phyloP scores from a whole-genome alignment of 1,140 invertebrate genomes.

The Heliothis subflexa region DNA sequence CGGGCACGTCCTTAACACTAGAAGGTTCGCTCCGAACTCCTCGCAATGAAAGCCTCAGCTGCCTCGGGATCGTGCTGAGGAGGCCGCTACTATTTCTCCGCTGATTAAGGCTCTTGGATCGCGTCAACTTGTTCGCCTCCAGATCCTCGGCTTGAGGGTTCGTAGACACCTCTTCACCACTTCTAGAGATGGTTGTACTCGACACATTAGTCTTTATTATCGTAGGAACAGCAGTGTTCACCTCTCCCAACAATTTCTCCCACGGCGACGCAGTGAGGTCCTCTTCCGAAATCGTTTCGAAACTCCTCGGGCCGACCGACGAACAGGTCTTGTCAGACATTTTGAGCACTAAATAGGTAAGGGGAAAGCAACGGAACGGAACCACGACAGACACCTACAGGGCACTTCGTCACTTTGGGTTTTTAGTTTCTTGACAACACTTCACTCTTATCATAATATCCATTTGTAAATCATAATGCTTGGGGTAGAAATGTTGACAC shows the following conservation, averaged over 20 bases:
- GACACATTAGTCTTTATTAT: slow-evolving; percentile 84
- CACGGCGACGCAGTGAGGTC: slow-evolving; percentile 80
- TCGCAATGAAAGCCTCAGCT: slow-evolving; percentile 86
- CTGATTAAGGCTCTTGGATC: slow-evolving; percentile 82
- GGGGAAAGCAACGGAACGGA: slow-evolving; percentile 71
- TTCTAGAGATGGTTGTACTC: slow-evolving; percentile 73
- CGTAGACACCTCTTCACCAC: slow-evolving; percentile 67
- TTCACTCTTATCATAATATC: slow-evolving; percentile 87
- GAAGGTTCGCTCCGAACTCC: slow-evolving; percentile 82
- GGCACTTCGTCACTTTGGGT: slow-evolving; percentile 85
- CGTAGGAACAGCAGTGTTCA: slow-evolving; percentile 78
- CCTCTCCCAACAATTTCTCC: slow-evolving; percentile 82
- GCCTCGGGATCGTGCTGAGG: slow-evolving; percentile 85
- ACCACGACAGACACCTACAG: slow-evolving; percentile 76
- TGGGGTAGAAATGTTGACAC: slow-evolving; percentile 86
- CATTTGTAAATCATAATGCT: slow-evolving; percentile 87
- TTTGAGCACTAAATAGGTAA: slow-evolving; percentile 60
- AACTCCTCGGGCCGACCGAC: slow-evolving; percentile 80
- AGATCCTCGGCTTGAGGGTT: slow-evolving; percentile 71
- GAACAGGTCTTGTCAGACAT: slow-evolving; percentile 84
- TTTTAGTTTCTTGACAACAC: slow-evolving; percentile 86
- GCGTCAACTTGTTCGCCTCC: slow-evolving; percentile 78
- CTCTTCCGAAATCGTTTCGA: slow-evolving; percentile 84
- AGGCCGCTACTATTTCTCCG: slow-evolving; percentile 82
- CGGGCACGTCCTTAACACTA: slow-evolving; percentile 80